A percentile compares a stretch with the other conserved stretches of the same genome.
Conservation (phyloP, 2,113 vertebrate species). For the Ellobius talpinus region DNA sequence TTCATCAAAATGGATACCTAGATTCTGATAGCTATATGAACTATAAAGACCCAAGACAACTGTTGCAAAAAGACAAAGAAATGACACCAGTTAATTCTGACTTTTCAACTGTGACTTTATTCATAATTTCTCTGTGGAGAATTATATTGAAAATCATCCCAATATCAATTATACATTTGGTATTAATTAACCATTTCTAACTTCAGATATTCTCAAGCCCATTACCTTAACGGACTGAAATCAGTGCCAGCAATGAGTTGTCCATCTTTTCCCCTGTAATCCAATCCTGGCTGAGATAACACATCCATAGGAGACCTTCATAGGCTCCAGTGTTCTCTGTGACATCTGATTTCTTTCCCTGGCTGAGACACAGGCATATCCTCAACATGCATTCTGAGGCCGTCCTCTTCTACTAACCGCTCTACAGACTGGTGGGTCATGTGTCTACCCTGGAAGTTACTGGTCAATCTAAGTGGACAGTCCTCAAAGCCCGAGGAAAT, state of each 20-base stretch:
- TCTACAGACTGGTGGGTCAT: background rate
- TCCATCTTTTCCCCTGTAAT: background rate
- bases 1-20: slow-evolving; percentile 28
- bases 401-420: background rate
- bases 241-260: background rate
- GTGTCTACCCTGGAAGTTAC: background rate
- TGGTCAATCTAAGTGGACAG: background rate
- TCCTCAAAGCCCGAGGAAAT: background rate
- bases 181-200: slow-evolving; percentile 43
- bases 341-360: background rate
- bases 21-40: slow-evolving; percentile 10
- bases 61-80: background rate
- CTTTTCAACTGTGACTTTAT: slow-evolving; percentile 56
- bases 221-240: background rate
- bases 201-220: background rate
- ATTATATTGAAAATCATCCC: slow-evolving; percentile 49
- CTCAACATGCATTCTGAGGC: background rate
- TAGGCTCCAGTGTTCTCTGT: background rate
- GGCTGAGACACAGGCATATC: background rate
- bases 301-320: background rate
- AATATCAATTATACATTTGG: background rate
- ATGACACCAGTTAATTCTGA: slow-evolving; percentile 40
- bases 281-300: background rate
- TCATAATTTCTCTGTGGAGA: slow-evolving; percentile 40
- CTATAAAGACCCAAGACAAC: slow-evolving; percentile 3